Evolutionary conservation across 2,888 invertebrate genomes (phyloP).

Genomic region (Malthinus flaveolus): DNA sequence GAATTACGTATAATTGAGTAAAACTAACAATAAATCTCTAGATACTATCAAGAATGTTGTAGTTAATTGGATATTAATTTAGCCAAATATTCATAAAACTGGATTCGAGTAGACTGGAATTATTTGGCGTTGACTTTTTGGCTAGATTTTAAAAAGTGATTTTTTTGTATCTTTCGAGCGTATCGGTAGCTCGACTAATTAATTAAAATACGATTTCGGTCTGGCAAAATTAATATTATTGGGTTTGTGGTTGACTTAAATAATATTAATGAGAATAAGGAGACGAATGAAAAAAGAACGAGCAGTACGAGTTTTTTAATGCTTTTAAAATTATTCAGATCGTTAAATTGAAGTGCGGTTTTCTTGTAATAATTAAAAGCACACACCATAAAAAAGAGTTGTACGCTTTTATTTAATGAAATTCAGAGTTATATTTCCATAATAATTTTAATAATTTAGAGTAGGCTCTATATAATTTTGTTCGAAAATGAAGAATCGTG

Average conservation of each 20-base stretch:
- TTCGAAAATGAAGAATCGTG: no score
- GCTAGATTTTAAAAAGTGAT: background rate
- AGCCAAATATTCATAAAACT: slow-evolving; percentile 16
- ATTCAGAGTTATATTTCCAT: no score
- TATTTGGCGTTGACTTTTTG: slow-evolving; percentile 1
- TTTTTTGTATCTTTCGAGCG: background rate
- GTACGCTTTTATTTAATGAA: no score
- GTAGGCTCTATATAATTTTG: no score
- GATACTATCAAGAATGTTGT: slow-evolving; percentile 13
- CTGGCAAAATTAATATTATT: background rate
- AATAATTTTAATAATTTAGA: no score
- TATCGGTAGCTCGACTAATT: background rate
- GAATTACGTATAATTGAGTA: slow-evolving; percentile 15
- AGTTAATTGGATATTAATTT: slow-evolving; percentile 26
- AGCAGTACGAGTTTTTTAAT: no score
- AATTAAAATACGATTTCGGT: background rate
- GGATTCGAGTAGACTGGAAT: slow-evolving; percentile 3
- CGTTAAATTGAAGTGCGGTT: no score
- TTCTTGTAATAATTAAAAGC: no score
- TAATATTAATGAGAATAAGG: no score
- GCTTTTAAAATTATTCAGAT: no score
- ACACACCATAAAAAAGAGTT: no score
- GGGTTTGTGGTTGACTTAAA: background rate
- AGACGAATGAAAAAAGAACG: no score
- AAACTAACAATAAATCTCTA: slow-evolving; percentile 20